These are phyloP conservation scores for Cheilosia pagana DNA, from an alignment of 2,888 invertebrate species.

Conservation along the genomic window DNA sequence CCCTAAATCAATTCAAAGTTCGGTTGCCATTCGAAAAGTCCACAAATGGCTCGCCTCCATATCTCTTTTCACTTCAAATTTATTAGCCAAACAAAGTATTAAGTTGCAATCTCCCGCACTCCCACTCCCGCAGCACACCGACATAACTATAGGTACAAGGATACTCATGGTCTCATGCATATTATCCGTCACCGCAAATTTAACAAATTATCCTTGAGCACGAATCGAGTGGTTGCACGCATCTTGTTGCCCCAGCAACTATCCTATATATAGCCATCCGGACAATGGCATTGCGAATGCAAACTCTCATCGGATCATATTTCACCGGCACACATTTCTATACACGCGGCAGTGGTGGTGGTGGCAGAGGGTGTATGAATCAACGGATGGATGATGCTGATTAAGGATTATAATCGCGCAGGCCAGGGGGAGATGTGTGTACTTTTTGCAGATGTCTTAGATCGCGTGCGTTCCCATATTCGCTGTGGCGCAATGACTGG, in stretches of 20 bases:
- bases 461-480: slow-evolving; percentile 56
- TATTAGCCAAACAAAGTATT: slow-evolving; percentile 73
- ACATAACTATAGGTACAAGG: slow-evolving; percentile 34
- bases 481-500: slow-evolving; percentile 49
- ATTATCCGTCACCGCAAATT: slow-evolving; percentile 74
- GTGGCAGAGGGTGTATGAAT: slow-evolving; percentile 4
- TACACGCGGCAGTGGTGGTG: no score
- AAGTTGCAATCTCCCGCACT: slow-evolving; percentile 69
- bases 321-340: slow-evolving; percentile 47
- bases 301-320: slow-evolving; percentile 74
- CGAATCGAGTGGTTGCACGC: slow-evolving; percentile 71
- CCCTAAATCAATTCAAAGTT: slow-evolving; percentile 57
- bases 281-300: slow-evolving; percentile 38
- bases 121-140: slow-evolving; percentile 24
- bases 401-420: slow-evolving; percentile 64
- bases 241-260: slow-evolving; percentile 22
- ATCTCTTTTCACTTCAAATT: slow-evolving; percentile 60
- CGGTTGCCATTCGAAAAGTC: slow-evolving; percentile 38
- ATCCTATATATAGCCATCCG: slow-evolving; percentile 18
- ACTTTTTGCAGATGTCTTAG: slow-evolving; percentile 65
- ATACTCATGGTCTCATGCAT: slow-evolving; percentile 63
- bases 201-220: slow-evolving; percentile 76
- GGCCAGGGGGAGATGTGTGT: slow-evolving; percentile 13
- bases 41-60: slow-evolving; percentile 32
- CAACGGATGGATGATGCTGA: slow-evolving; percentile 69